Evolutionary conservation across 2,888 invertebrate species (phyloP), one percentile per base, ranked within the genome.

Genomic region (Arrhopalites spinosus): DNA sequence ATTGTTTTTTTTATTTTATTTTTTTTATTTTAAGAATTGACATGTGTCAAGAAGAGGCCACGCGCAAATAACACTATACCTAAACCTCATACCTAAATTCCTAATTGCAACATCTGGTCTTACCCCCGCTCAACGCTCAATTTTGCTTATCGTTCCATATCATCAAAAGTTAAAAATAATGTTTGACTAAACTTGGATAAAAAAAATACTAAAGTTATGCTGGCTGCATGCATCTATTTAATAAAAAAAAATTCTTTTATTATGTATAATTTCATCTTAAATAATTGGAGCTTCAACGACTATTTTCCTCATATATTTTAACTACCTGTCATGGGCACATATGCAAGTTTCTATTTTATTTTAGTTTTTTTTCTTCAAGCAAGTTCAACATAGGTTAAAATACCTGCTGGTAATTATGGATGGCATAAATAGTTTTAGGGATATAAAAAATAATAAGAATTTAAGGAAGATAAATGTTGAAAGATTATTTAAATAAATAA

Each of bases 31-130:
- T 11, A 3, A 3, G 11, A 74, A 74, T 67, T 74, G 74, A 74
- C 74, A 74, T 74, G 74, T 74, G 74, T 74, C 74, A 74, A 74
- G n/a, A n/a, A n/a, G 74, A 74, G 66, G 59, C 53, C 74, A 74
- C 67, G 68, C 73, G 74, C 66, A 67, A 69, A 69, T 69, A 69
- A 69, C n/a, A n/a, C n/a, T n/a, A n/a, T n/a, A n/a, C n/a, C n/a
- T n/a, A n/a, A n/a, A n/a, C n/a, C n/a, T n/a, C n/a, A n/a, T 72
- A 64, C 63, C 29, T 36, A 72, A 67, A 61, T 64, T 63, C 47
- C 72, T 72, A 72, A 72, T 72, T 72, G 63, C 72, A 61, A 72
- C 72, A 72, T 72, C 72, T 72, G 72, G 72, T 72, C 72, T 63
- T 59, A 61, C 64, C 63, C 53, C 3, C 53, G 3, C 53, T 53